A percentile compares a stretch with the other conserved stretches of the same genome.
Evolutionary conservation across 2,888 invertebrate genomes (phyloP).

Genomic region (Alloplasta piceator): DNA sequence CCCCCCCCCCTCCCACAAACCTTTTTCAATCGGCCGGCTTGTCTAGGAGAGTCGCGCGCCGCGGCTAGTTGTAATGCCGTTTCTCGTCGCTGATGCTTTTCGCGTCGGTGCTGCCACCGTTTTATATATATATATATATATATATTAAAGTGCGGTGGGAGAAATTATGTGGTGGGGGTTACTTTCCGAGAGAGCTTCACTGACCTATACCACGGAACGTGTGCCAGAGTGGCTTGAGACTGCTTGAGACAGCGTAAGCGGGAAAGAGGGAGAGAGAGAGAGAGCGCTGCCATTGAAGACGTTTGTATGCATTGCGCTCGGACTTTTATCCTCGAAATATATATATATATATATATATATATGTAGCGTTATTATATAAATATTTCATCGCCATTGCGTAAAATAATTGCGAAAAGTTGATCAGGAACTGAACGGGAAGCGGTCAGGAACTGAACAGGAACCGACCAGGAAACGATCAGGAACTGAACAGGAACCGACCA

Average conservation of each 20-base stretch:
- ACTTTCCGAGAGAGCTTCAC: slow-evolving; percentile 76
- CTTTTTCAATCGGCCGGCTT: slow-evolving; percentile 64
- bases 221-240: slow-evolving; percentile 70
- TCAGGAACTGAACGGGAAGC: too few relatives aligned
- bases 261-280: slow-evolving; percentile 55
- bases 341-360: background rate
- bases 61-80: slow-evolving; percentile 51
- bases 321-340: slow-evolving; percentile 27
- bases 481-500: too few relatives aligned
- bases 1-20: slow-evolving; percentile 38
- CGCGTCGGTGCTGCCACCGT: background rate
- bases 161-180: slow-evolving; percentile 66
- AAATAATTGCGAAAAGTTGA: too few relatives aligned
- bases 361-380: too few relatives aligned
- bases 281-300: slow-evolving; percentile 56
- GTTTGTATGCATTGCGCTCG: slow-evolving; percentile 22
- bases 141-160: background rate
- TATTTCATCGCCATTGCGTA: too few relatives aligned
- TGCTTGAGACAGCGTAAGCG: slow-evolving; percentile 63
- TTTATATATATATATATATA: background rate
- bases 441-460: too few relatives aligned
- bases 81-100: slow-evolving; percentile 18
- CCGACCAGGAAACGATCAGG: too few relatives aligned
- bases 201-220: slow-evolving; percentile 80
- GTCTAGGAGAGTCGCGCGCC: slow-evolving; percentile 76